phyloP scores from a whole-genome alignment of 2,888 invertebrate genomes.

The Aquatica leii region DNA sequence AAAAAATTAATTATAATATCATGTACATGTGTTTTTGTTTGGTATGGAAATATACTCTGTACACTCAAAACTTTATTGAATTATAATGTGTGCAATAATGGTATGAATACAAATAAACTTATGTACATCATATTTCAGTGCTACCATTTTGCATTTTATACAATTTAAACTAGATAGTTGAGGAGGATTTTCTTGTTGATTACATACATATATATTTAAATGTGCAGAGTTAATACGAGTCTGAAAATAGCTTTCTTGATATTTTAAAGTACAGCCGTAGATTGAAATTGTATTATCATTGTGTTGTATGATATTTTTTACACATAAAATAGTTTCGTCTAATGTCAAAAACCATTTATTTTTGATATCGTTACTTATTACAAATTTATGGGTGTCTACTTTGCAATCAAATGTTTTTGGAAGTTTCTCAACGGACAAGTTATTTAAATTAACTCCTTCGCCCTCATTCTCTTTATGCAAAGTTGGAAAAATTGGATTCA shows the following conservation, averaged over 20 bases:
- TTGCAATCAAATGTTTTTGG: background rate
- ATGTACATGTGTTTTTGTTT: too few species aligned
- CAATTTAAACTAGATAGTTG: slow-evolving; percentile 8
- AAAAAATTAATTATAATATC: background rate
- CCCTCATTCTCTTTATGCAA: slow-evolving; percentile 1
- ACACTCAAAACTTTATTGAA: slow-evolving; percentile 6
- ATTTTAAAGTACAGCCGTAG: slow-evolving; percentile 1
- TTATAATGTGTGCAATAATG: slow-evolving; percentile 3
- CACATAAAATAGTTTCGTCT: slow-evolving; percentile 2
- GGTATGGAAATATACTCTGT: background rate
- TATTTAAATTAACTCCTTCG: slow-evolving; percentile 5
- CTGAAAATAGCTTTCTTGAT: slow-evolving; percentile 7
- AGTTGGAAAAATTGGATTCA: slow-evolving; percentile 3
- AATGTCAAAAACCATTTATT: slow-evolving; percentile 2
- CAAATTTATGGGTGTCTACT: slow-evolving; percentile 6
- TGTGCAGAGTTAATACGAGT: slow-evolving; percentile 5
- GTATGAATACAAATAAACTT: slow-evolving; percentile 8
- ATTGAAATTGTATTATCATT: slow-evolving; percentile 5
- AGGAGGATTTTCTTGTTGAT: slow-evolving; percentile 7
- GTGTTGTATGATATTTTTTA: slow-evolving; percentile 7
- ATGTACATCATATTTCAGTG: slow-evolving; percentile 6
- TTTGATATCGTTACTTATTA: background rate
- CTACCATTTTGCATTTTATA: slow-evolving; percentile 4
- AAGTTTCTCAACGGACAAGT: background rate
- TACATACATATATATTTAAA: slow-evolving; percentile 6